These are phyloP conservation scores for Uria lomvia DNA, from an alignment of 2,113 vertebrate species.

Conservation along the genomic window DNA sequence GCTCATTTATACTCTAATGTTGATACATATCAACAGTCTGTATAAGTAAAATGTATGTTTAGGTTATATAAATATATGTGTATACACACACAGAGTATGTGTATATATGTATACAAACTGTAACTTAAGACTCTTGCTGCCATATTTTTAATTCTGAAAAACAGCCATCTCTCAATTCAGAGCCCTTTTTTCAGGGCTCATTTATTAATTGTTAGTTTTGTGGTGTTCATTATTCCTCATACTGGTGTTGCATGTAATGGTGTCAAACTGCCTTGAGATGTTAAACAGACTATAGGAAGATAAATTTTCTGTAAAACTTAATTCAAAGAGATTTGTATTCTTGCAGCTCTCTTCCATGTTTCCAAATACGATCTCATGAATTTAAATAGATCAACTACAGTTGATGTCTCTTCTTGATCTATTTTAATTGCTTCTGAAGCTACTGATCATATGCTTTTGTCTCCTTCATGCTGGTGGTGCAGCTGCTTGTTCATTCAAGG, in stretches of 20 bases:
- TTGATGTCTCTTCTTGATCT: neutral
- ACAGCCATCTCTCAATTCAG: accelerated
- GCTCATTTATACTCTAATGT: neutral
- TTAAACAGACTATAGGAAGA: neutral
- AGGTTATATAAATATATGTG: neutral
- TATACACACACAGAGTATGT: neutral
- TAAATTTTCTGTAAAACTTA: neutral
- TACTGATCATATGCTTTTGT: constrained; percentile 18
- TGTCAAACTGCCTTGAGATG: neutral
- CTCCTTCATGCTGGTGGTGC: neutral
- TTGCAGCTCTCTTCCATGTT: neutral
- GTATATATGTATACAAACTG: neutral
- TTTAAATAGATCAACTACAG: neutral
- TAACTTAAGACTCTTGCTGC: neutral
- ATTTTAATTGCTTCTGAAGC: constrained; percentile 28
- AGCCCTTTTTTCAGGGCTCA: neutral
- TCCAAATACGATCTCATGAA: constrained; percentile 10
- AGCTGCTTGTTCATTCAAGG: neutral
- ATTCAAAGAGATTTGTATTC: neutral
- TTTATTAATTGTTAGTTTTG: neutral
- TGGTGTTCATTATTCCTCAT: neutral
- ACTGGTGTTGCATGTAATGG: neutral
- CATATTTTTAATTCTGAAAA: neutral
- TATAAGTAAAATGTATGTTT: neutral
- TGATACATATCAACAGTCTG: neutral